Conservation (phyloP, 2,113 vertebrate genomes). For the Gopherus evgoodei region DNA sequence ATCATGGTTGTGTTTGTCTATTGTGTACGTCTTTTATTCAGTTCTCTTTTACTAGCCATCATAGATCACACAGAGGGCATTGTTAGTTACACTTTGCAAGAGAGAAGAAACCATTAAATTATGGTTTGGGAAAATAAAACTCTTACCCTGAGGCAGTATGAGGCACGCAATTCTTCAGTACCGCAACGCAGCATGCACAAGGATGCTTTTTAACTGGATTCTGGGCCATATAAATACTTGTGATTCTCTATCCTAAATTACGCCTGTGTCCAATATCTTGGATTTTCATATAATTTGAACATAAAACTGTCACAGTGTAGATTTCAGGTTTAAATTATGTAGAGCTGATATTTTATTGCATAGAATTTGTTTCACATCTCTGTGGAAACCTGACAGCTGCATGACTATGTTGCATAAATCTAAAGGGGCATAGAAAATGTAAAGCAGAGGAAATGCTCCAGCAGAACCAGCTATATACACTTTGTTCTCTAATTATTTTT, state of each 20-base stretch:
- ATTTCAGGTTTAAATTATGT: conserved; percentile 63
- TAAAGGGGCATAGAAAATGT: conserved; percentile 60
- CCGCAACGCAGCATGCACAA: conserved; percentile 11
- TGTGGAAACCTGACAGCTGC: conserved; percentile 66
- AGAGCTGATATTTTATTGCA: conserved; percentile 63
- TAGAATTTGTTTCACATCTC: conserved; percentile 62
- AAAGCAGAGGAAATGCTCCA: conserved; percentile 49
- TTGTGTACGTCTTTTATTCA: not conserved
- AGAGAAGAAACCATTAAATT: conserved; percentile 61
- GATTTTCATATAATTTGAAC: conserved; percentile 69
- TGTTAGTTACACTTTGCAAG: conserved; percentile 52
- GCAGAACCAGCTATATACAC: conserved; percentile 35
- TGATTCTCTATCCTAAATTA: conserved; percentile 45
- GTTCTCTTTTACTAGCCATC: not conserved
- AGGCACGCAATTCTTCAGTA: conserved; percentile 49
- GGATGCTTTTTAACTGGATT: conserved; percentile 62
- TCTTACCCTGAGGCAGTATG: conserved; percentile 49
- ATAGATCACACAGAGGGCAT: conserved; percentile 20
- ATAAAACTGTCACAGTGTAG: conserved; percentile 66
- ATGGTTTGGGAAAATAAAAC: conserved; percentile 57
- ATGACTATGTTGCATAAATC: conserved; percentile 11
- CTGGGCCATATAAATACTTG: conserved; percentile 56
- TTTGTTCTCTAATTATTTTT: conserved; percentile 12
- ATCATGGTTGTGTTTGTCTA: not conserved
- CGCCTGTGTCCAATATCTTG: conserved; percentile 10